Base-by-base conservation (phyloP, 1,140 invertebrate genomes). In the Doryteuthis pealeii region DNA sequence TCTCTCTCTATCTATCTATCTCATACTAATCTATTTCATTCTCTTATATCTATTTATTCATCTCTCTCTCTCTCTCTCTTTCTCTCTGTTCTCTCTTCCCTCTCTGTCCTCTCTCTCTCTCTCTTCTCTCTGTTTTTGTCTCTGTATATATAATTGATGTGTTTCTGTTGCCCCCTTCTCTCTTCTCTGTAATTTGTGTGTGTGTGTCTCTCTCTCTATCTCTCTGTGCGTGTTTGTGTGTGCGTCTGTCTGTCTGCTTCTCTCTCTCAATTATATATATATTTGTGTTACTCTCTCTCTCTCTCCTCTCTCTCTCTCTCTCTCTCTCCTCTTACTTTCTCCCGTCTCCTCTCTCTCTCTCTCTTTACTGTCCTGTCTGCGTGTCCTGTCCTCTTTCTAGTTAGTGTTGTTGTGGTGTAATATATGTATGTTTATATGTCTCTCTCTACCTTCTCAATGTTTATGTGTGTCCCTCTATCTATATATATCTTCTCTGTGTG, bases 181-280 rank as follows among this genome's bases (percentile, higher is more conserved):
- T 18, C 74, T 49, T 74, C 71, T 66, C 71, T 76, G 54, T 66
- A 22, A 71, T 66, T 31, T 69, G n/a, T 69, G 12, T 62, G 3
- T 66, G 14, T 43, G 43, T 69, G 28, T 35, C 26, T 73, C 28
- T 73, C 14, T 73, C 45, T 66, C 49, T 76, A 71, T 45, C 28
- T 75, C 74, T 75, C 35, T 75, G 70, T 75, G 30, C 66, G 26
- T 73, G 18, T 66, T 32, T 43, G 14, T 73, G 6, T 65, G 28
- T 73, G 8, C 32, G 8, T 32, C 26, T 71, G 8, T 71, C 70
- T 71, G 22, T 71, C 28, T 62, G 10, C 14, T 14, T 71, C 10
- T 43, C 12, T 71, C 31, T 30, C 26, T 62, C 26, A 12, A 10
- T 32, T 49, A 10, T 31, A 12, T 26, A 12, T 31, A 12, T 32